Percentiles rank a stretch among this genome's conserved stretches.
Evolutionary conservation across 2,113 vertebrate genomes (phyloP).

Genomic region (Catharus minimus): DNA sequence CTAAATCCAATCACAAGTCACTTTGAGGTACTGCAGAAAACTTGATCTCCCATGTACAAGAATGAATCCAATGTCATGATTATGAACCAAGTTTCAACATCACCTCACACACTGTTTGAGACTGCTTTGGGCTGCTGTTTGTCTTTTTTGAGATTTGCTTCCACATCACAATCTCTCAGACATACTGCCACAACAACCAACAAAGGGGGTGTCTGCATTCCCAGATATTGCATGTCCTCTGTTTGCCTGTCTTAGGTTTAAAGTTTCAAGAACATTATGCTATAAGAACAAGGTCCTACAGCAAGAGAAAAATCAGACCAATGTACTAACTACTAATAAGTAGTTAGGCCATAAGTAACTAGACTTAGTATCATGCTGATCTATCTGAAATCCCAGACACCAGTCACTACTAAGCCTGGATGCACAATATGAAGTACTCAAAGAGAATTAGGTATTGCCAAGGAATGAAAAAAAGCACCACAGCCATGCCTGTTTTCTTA

Average conservation of each 20-base stretch:
- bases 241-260: background rate
- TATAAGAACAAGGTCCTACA: background rate
- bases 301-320: background rate
- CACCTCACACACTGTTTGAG: background rate
- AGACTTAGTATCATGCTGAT: background rate
- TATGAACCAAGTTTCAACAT: background rate
- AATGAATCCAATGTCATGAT: background rate
- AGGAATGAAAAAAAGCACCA: background rate
- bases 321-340: background rate
- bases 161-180: background rate
- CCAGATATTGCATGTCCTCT: background rate
- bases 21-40: rapidly evolving
- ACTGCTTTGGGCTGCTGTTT: background rate
- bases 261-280: background rate
- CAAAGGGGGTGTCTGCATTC: background rate
- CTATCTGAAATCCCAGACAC: background rate
- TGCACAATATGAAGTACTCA: background rate
- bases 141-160: background rate
- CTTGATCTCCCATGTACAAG: background rate
- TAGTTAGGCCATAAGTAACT: background rate
- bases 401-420: background rate
- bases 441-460: background rate
- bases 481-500: background rate
- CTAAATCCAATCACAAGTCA: background rate
- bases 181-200: background rate